Percentiles rank a stretch among this genome's conserved stretches.
phyloP scores from a whole-genome alignment of 2,113 vertebrate genomes.

The Ariopsis seemanni region DNA sequence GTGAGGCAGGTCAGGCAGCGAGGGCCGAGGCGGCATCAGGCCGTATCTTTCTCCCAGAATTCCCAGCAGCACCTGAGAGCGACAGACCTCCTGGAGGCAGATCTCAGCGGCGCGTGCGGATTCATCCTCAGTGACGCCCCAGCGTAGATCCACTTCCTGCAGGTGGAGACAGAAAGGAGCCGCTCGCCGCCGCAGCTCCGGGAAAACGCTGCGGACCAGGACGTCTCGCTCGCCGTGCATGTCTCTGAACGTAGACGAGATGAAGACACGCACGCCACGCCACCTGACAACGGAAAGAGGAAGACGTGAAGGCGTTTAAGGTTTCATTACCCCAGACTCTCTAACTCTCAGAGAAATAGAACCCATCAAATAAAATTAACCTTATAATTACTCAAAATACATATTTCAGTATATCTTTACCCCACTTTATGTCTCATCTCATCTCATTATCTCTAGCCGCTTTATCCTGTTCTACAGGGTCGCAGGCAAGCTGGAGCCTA shows the following conservation, averaged over 20 bases:
- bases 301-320: not conserved
- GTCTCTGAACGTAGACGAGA: constrained; percentile 90
- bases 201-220: constrained; percentile 79
- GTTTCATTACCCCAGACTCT: not conserved
- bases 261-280: constrained; percentile 79
- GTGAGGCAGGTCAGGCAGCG: constrained; percentile 78
- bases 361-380: not conserved
- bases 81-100: constrained; percentile 83
- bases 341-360: not conserved
- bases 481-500: no score
- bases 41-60: constrained; percentile 86
- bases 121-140: constrained; percentile 87
- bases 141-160: constrained; percentile 85
- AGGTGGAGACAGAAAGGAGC: constrained; percentile 73
- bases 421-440: not conserved
- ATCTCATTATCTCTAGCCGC: no score
- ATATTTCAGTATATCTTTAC: not conserved
- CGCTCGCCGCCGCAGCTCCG: constrained; percentile 76
- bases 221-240: constrained; percentile 86
- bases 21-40: constrained; percentile 68
- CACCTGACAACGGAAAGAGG: constrained; percentile 68
- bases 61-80: constrained; percentile 81
- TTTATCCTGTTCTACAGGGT: no score
- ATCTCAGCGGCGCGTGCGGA: constrained; percentile 74
- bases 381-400: not conserved